Evolutionary conservation across 2,888 invertebrate genomes (phyloP).

Genomic region (Xestoiulus laeticollis): DNA sequence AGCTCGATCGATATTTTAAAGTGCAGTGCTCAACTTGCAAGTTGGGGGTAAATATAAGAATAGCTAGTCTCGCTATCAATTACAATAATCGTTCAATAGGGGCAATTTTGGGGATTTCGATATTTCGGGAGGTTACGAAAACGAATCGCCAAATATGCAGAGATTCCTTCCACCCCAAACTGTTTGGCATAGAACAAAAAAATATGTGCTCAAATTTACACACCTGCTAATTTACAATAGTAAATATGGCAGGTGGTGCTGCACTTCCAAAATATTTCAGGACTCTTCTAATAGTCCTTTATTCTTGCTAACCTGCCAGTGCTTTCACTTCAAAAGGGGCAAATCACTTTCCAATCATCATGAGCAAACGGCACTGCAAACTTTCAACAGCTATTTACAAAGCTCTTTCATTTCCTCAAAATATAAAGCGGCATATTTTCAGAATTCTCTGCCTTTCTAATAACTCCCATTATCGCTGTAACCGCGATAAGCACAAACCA

Average conservation of each 20-base stretch:
- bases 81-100: background rate
- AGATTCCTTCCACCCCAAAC: background rate
- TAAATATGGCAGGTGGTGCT: background rate
- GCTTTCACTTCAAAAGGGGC: background rate
- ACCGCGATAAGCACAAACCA: background rate
- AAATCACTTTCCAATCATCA: background rate
- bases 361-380: background rate
- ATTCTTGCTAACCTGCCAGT: background rate
- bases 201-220: background rate
- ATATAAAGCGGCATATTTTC: background rate
- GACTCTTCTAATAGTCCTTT: background rate
- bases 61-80: background rate
- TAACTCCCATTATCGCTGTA: background rate
- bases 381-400: background rate
- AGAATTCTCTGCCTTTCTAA: background rate
- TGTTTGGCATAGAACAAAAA: background rate
- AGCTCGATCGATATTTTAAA: background rate
- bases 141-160: background rate
- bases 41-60: background rate
- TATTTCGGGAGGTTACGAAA: background rate
- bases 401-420: background rate
- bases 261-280: too few relatives aligned
- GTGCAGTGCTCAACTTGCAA: background rate
- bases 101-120: background rate
- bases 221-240: slow-evolving; percentile 11